phyloP scores from a whole-genome alignment of 2,113 vertebrate genomes.

The Alligator sinensis region DNA sequence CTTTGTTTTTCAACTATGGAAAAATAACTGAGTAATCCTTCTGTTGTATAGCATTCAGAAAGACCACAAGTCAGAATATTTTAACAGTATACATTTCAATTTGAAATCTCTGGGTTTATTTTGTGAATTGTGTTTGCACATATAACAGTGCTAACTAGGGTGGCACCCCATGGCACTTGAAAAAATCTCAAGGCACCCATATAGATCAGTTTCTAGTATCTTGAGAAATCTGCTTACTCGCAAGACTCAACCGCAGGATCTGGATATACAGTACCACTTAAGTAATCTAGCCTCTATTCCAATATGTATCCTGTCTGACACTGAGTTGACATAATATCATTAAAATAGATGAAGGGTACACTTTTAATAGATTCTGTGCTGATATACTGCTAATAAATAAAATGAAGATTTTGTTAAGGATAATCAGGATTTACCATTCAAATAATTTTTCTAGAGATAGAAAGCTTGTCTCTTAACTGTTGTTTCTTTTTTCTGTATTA shows the following conservation, averaged over 20 bases:
- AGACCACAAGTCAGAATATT: too few relatives aligned
- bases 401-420: not conserved
- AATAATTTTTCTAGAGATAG: not conserved
- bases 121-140: too few relatives aligned
- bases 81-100: too few relatives aligned
- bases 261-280: not conserved
- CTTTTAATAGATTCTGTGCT: not conserved
- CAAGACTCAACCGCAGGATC: not conserved
- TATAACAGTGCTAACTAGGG: too few relatives aligned
- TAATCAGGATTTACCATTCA: not conserved
- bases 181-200: not conserved
- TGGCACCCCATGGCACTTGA: too few relatives aligned
- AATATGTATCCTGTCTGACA: not conserved
- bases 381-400: not conserved
- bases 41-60: too few relatives aligned
- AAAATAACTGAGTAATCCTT: too few relatives aligned
- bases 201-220: not conserved
- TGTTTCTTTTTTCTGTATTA: not conserved
- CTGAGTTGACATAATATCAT: not conserved
- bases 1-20: too few relatives aligned
- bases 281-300: not conserved
- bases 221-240: not conserved
- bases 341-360: not conserved
- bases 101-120: too few relatives aligned
- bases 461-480: not conserved